Evolutionary conservation across 2,888 invertebrate species (phyloP), one percentile per base, ranked within the genome.

Genomic region (Fissipunctia ypsillon): DNA sequence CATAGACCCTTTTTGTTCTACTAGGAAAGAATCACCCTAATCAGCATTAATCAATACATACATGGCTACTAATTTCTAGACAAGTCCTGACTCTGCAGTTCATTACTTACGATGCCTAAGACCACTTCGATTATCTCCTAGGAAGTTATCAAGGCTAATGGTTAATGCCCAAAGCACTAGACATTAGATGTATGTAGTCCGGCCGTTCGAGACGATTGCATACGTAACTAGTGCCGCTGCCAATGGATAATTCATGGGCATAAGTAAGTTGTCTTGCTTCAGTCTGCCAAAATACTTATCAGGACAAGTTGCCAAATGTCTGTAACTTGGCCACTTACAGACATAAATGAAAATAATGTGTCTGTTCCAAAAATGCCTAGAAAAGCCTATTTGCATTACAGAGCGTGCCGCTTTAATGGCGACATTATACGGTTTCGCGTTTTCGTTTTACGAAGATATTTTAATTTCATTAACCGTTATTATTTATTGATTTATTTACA

Each of bases 301-400:
- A 19, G 41, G 7, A 61, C 59, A 48, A 57, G 22, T 61, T 80
- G 83, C 80, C 80, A 79, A 83, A 69, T 61, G 6, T 35, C 28
- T 71, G 28, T 60, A 52, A 64, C 63, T 78, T 70, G 80, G 84
- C 70, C 59, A 66, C 41, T 48, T 52, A 59, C 16, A 68, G 12
- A 22, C 54, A 68, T 68, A 84, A 83, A 83, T 70, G 28, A 80
- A 41, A 74, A 57, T 73, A 67, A 83, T 69, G 63, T 59, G 50
- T 83, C 50, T 73, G 41, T 56, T 50, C 25, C 22, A 38, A 57
- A 10, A 41, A 61, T 1, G 19, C 19, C 48, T 63, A 14, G n/a
- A 38, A 38, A 38, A 38, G 38, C 38, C 38, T 38, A 38, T 38
- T 38, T 38, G 9, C 38, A n/a, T n/a, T n/a, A n/a, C n/a, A n/a